Conservation (phyloP, 2,797 vertebrate species). For the Notoglanidium macrostoma region DNA sequence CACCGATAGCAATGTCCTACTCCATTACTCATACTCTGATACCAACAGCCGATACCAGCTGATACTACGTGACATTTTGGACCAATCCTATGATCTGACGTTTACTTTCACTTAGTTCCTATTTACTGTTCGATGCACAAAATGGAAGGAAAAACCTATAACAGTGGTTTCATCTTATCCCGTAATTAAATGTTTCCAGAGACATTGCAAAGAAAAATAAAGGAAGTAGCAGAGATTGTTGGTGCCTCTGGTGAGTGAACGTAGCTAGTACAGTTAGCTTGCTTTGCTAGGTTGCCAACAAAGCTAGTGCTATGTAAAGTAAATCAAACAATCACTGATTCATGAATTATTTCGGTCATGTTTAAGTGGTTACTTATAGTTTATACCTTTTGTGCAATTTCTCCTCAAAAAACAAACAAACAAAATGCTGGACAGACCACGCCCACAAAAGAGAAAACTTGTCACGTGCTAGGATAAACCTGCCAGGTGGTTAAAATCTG, state of each 20-base stretch:
- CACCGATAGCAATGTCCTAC: too few relatives aligned
- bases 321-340: neutral
- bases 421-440: neutral
- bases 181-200: neutral
- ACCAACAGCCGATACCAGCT: neutral
- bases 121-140: neutral
- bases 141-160: neutral
- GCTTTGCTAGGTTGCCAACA: neutral
- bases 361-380: neutral
- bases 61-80: neutral
- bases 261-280: neutral
- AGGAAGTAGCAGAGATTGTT: neutral
- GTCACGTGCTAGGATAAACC: neutral
- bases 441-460: neutral
- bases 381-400: neutral
- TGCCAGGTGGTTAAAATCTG: neutral
- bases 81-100: too few relatives aligned
- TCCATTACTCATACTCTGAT: neutral
- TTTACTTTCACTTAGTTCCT: too few relatives aligned
- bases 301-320: neutral
- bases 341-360: neutral
- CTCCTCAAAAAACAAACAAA: too few relatives aligned
- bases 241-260: neutral
- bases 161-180: neutral
- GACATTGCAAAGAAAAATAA: neutral